Conservation (phyloP, 2,888 invertebrate species). For the Nyleta sp. region DNA sequence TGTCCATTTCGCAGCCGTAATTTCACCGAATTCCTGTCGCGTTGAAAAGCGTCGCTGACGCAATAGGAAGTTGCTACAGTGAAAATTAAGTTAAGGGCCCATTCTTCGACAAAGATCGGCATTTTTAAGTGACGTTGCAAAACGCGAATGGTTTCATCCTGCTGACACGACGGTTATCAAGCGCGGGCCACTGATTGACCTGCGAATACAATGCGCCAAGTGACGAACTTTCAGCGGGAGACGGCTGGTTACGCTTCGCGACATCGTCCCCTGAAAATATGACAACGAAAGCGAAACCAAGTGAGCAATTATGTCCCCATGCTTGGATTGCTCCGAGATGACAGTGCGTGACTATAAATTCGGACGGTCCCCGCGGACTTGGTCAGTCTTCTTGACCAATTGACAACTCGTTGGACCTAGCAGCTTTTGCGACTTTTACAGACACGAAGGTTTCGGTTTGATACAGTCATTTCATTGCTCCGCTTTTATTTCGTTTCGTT, state of each 20-base stretch:
- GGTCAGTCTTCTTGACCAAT: constrained; percentile 69
- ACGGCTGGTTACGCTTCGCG: constrained; percentile 75
- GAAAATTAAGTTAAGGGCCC: constrained; percentile 30
- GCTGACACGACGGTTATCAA: constrained; percentile 63
- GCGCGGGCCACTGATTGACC: constrained; percentile 44
- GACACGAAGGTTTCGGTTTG: constrained; percentile 18
- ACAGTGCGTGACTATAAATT: constrained; percentile 76
- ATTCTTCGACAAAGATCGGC: constrained; percentile 29
- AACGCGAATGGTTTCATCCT: constrained; percentile 69
- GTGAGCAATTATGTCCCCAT: constrained; percentile 76
- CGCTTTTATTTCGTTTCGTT: neutral
- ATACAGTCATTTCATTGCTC: neutral
- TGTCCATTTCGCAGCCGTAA: neutral
- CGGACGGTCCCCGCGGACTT: constrained; percentile 62
- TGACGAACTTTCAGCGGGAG: constrained; percentile 53
- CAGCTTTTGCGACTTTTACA: neutral
- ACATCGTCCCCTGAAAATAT: constrained; percentile 75
- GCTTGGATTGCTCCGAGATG: constrained; percentile 66
- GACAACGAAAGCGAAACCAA: constrained; percentile 82
- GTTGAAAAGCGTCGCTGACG: constrained; percentile 7
- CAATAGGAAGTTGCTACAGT: constrained; percentile 44
- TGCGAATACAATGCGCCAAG: constrained; percentile 61
- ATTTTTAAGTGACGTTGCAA: constrained; percentile 61
- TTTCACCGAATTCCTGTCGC: neutral
- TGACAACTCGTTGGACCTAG: constrained; percentile 11